These are phyloP conservation scores for Pyrocoelia pectoralis DNA, from an alignment of 2,888 invertebrate species.

Conservation along the genomic window DNA sequence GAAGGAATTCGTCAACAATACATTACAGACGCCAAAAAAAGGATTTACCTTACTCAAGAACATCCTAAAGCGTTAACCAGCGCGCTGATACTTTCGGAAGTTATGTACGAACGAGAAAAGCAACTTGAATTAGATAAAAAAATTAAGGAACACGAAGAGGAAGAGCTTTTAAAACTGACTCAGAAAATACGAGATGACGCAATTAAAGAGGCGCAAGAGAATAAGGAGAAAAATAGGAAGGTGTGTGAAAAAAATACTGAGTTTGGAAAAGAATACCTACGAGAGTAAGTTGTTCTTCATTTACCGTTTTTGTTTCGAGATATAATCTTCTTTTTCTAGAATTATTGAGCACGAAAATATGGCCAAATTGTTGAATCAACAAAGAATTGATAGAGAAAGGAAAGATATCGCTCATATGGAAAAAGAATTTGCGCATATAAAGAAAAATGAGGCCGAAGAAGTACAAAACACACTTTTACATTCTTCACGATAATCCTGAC, in stretches of 20 bases:
- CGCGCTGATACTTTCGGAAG: constrained; percentile 51
- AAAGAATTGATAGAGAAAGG: constrained; percentile 52
- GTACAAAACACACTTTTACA: constrained; percentile 23
- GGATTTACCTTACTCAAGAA: constrained; percentile 49
- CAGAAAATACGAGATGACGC: constrained; percentile 45
- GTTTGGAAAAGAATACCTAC: constrained; percentile 38
- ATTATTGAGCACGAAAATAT: constrained; percentile 40
- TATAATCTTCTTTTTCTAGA: constrained; percentile 30
- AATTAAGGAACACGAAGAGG: constrained; percentile 50
- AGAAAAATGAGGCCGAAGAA: constrained; percentile 53
- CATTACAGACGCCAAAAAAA: constrained; percentile 43
- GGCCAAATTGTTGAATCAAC: constrained; percentile 33
- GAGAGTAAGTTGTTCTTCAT: constrained; percentile 41
- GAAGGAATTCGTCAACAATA: constrained; percentile 44
- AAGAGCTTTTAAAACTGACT: constrained; percentile 46
- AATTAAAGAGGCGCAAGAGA: constrained; percentile 45
- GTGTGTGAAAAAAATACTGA: constrained; percentile 43
- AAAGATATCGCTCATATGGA: constrained; percentile 50
- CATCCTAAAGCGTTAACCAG: constrained; percentile 51
- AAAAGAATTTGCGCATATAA: constrained; percentile 56
- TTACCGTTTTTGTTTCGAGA: background rate
- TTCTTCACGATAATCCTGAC: background rate
- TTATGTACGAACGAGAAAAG: constrained; percentile 51
- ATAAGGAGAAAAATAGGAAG: constrained; percentile 43
- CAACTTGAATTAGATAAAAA: constrained; percentile 51